Percentiles rank a stretch among this genome's conserved stretches.
Conservation (phyloP, 2,113 vertebrate genomes). For the Macheiramphus alcinus region DNA sequence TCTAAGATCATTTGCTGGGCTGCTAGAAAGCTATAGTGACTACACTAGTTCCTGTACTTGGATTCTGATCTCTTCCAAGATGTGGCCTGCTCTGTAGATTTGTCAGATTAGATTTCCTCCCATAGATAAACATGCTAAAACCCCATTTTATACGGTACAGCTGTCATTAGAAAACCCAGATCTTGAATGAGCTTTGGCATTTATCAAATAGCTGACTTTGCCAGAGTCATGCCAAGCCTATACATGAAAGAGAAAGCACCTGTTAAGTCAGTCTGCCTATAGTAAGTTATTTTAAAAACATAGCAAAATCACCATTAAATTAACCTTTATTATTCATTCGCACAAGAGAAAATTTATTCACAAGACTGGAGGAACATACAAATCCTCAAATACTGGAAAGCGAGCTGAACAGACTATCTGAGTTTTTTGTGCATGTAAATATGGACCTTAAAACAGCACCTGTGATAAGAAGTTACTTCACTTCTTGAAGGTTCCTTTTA, state of each 20-base stretch:
- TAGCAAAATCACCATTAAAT: neutral
- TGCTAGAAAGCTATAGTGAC: neutral
- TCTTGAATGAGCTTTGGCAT: neutral
- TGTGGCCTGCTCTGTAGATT: neutral
- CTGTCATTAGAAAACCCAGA: neutral
- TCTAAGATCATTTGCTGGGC: neutral
- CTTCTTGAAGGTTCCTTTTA: neutral
- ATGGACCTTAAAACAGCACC: neutral
- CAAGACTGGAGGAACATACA: neutral
- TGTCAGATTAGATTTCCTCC: neutral
- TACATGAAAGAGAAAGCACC: neutral
- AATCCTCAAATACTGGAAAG: neutral
- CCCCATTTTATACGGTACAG: neutral
- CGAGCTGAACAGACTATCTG: neutral
- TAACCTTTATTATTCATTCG: neutral
- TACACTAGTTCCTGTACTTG: neutral
- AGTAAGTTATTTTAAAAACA: neutral
- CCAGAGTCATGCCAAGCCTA: neutral
- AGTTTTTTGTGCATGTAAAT: neutral
- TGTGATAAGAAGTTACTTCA: neutral
- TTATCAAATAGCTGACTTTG: neutral
- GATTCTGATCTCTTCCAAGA: neutral
- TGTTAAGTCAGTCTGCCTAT: neutral
- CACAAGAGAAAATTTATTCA: neutral
- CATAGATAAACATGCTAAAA: neutral